Evolutionary conservation across 1,140 invertebrate species (phyloP).

Genomic region (Nebria ingens): DNA sequence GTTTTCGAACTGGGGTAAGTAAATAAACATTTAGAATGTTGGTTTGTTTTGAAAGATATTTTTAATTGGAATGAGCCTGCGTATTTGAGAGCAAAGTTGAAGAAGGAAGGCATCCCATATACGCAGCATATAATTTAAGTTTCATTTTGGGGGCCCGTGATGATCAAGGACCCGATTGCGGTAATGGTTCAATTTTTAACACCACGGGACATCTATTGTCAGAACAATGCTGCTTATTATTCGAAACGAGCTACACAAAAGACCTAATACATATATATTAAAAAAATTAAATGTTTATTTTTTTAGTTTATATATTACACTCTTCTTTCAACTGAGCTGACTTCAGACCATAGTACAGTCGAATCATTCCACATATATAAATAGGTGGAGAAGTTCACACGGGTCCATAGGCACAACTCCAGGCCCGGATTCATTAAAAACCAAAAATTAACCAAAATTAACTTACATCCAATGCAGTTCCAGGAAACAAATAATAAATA

Average conservation of each 20-base stretch:
- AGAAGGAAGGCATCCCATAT: neutral
- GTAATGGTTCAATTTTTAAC: constrained; percentile 35
- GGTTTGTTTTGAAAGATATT: no score
- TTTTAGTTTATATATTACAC: constrained; percentile 10
- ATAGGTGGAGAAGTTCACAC: neutral
- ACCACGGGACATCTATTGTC: constrained; percentile 30
- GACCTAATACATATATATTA: constrained; percentile 34
- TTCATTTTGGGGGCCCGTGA: neutral
- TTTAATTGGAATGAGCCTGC: neutral
- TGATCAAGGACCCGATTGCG: constrained; percentile 26
- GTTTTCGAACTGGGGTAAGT: no score
- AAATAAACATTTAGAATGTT: no score
- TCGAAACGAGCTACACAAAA: constrained; percentile 27
- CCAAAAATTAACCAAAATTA: no score
- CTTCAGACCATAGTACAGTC: neutral
- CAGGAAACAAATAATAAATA: no score
- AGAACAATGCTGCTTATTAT: constrained; percentile 31
- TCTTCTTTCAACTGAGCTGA: no score
- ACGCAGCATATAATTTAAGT: neutral
- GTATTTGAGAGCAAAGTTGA: neutral
- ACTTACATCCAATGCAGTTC: no score
- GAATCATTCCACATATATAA: neutral
- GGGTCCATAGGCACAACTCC: neutral
- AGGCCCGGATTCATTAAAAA: no score
- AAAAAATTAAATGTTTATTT: constrained; percentile 30